These are phyloP conservation scores for Anodontia alba DNA, from an alignment of 2,888 invertebrate species.

Conservation along the genomic window DNA sequence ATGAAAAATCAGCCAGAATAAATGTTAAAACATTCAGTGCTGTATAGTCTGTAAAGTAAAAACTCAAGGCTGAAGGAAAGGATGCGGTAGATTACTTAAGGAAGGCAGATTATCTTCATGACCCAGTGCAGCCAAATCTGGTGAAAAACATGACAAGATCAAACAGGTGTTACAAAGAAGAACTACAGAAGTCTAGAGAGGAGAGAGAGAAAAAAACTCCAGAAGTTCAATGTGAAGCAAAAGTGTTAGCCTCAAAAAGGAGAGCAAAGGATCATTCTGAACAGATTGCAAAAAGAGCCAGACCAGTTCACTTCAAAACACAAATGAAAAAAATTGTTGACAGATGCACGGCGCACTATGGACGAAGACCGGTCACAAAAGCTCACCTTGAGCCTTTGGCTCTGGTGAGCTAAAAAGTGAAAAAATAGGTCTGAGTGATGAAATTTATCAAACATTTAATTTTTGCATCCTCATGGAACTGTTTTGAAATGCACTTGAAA, in stretches of 20 bases:
- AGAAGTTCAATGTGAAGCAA: neutral
- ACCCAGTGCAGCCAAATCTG: constrained; percentile 24
- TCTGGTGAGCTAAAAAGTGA: too few relatives aligned
- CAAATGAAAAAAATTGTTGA: constrained; percentile 5
- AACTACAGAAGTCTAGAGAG: constrained; percentile 3
- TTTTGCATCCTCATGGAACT: too few relatives aligned
- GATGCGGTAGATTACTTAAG: constrained; percentile 30
- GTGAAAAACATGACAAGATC: constrained; percentile 35
- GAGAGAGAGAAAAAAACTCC: neutral
- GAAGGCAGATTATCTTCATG: constrained; percentile 42
- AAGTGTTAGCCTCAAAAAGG: neutral
- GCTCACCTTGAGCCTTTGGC: too few relatives aligned
- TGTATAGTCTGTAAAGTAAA: constrained; percentile 59
- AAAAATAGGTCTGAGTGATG: too few relatives aligned
- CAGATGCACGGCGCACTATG: too few relatives aligned
- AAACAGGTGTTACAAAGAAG: neutral
- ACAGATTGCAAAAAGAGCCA: neutral
- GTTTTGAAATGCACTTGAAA: too few relatives aligned
- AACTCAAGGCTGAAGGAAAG: constrained; percentile 42
- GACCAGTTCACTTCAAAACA: neutral
- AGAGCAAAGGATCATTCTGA: constrained; percentile 3
- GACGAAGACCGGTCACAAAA: too few relatives aligned
- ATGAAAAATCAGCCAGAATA: constrained; percentile 46
- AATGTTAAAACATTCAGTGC: constrained; percentile 45
- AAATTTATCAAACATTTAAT: too few relatives aligned